phyloP scores from a whole-genome alignment of 2,113 vertebrate genomes.

The Reinhardtius hippoglossoides region DNA sequence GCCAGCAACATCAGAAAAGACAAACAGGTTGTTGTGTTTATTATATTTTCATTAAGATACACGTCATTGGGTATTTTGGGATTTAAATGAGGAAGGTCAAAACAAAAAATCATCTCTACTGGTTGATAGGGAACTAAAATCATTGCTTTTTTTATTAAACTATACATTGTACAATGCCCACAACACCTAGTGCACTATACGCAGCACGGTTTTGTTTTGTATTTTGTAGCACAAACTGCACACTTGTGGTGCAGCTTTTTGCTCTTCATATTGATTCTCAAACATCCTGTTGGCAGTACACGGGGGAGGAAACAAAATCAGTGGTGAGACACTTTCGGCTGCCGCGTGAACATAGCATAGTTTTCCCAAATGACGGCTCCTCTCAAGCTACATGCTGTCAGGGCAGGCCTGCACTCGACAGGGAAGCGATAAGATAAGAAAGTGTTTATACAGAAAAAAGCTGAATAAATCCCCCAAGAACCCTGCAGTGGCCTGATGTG shows the following conservation, averaged over 20 bases:
- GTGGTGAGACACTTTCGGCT: slow-evolving; percentile 33
- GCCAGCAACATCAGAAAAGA: too few relatives aligned
- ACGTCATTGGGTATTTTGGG: too few relatives aligned
- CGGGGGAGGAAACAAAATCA: slow-evolving; percentile 30
- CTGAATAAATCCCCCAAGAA: slow-evolving; percentile 49
- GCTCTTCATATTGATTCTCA: slow-evolving; percentile 1
- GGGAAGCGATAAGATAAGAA: slow-evolving; percentile 56
- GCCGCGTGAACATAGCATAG: slow-evolving; percentile 37
- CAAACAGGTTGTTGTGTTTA: too few relatives aligned
- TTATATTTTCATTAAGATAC: too few relatives aligned
- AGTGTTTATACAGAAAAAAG: slow-evolving; percentile 60
- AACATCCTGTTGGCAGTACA: slow-evolving; percentile 2
- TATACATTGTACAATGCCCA: not conserved
- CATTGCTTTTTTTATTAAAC: not conserved
- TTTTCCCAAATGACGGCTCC: slow-evolving; percentile 57
- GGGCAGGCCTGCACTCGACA: slow-evolving; percentile 37
- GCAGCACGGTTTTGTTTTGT: not conserved
- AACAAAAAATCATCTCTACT: not conserved
- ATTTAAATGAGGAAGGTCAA: too few relatives aligned
- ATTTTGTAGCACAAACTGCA: not conserved
- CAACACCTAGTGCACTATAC: not conserved
- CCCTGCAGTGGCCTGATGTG: slow-evolving; percentile 20
- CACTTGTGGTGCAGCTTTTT: not conserved
- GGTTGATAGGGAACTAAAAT: not conserved
- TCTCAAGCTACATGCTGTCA: slow-evolving; percentile 35